These are phyloP conservation scores for Tadarida brasiliensis DNA, from an alignment of 2,797 vertebrate species.

Conservation along the genomic window DNA sequence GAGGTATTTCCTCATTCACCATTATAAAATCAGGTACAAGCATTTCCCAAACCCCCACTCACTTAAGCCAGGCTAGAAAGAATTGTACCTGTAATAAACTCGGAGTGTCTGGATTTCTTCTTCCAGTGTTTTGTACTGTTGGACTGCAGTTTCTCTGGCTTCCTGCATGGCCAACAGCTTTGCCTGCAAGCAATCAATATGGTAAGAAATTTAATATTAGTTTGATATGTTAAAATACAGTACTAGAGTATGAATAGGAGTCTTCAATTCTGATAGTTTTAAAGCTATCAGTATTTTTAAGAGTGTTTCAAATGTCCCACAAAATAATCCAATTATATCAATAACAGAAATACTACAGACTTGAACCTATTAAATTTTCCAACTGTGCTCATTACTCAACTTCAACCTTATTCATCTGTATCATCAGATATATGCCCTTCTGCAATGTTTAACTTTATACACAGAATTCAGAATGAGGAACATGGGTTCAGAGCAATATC, in stretches of 20 bases:
- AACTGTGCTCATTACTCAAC: slow-evolving; percentile 59
- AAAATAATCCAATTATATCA: slow-evolving; percentile 45
- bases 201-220: slow-evolving; percentile 70
- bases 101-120: slow-evolving; percentile 90
- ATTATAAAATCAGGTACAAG: slow-evolving; percentile 71
- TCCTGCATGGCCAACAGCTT: slow-evolving; percentile 89
- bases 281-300: slow-evolving; percentile 50
- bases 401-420: slow-evolving; percentile 70
- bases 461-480: slow-evolving; percentile 76
- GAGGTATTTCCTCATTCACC: slow-evolving; percentile 79
- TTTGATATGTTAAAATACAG: slow-evolving; percentile 43
- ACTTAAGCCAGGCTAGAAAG: slow-evolving; percentile 66
- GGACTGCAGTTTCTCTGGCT: slow-evolving; percentile 90
- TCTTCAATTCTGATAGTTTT: not conserved
- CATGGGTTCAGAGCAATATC: slow-evolving; percentile 72
- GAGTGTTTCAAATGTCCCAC: not conserved
- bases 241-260: slow-evolving; percentile 4
- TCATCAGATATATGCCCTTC: slow-evolving; percentile 76
- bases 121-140: slow-evolving; percentile 89
- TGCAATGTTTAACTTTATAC: slow-evolving; percentile 84
- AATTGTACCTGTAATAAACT: slow-evolving; percentile 92
- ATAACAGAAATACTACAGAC: slow-evolving; percentile 47
- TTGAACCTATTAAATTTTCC: slow-evolving; percentile 36
- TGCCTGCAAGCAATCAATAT: slow-evolving; percentile 83
- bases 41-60: slow-evolving; percentile 74